Conservation (phyloP, 1,140 invertebrate species). For the Atta colombica region DNA sequence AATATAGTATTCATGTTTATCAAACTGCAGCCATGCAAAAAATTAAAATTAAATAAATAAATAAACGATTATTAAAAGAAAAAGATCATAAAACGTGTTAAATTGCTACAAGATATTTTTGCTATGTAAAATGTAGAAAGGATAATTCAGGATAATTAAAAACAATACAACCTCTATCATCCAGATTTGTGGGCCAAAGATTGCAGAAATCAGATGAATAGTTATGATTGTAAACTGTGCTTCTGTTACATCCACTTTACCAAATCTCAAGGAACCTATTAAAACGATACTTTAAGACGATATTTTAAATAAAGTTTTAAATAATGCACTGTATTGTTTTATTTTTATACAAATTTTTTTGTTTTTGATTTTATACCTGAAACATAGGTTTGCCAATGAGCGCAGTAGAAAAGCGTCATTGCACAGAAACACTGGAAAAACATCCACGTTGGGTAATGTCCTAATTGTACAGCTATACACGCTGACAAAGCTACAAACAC, state of each 20-base stretch:
- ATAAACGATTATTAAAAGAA: not conserved
- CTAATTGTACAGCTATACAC: conserved; percentile 96
- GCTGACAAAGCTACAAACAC: conserved; percentile 98
- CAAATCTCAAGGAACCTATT: conserved; percentile 95
- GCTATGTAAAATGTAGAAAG: conserved; percentile 53
- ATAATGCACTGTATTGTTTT: not conserved
- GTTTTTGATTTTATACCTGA: conserved; percentile 88
- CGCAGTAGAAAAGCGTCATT: conserved; percentile 98
- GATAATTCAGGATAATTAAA: conserved; percentile 67
- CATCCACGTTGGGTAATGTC: conserved; percentile 96
- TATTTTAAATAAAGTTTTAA: conserved; percentile 25
- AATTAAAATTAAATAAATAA: not conserved
- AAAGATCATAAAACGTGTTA: conserved; percentile 24
- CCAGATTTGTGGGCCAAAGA: conserved; percentile 96
- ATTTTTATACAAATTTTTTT: conserved; percentile 72
- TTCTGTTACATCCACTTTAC: conserved; percentile 99
- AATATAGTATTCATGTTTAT: conserved; percentile 15
- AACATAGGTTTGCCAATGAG: conserved; percentile 99
- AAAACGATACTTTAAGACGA: conserved; percentile 33
- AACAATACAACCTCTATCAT: conserved; percentile 90
- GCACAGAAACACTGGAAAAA: conserved; percentile 98
- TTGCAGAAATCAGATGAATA: conserved; percentile 95
- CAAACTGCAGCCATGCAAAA: conserved; percentile 24
- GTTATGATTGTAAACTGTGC: conserved; percentile 97
- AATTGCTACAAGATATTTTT: conserved; percentile 53